Percentiles rank a stretch among this genome's conserved stretches.
Conservation (phyloP, 1,140 invertebrate species). For the Bathynomus jamesi region DNA sequence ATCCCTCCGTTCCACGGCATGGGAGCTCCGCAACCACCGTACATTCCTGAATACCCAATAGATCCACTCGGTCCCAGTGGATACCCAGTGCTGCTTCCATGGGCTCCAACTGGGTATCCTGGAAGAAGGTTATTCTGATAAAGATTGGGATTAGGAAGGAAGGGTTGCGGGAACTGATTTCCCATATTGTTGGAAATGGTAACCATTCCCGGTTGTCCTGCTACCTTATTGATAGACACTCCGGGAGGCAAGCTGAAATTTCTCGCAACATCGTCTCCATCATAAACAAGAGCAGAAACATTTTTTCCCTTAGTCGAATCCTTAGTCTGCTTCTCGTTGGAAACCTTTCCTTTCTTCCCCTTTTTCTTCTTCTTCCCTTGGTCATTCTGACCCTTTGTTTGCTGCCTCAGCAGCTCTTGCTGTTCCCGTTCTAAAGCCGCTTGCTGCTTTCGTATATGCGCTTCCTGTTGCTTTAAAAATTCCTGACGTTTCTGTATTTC, state of each 20-base stretch:
- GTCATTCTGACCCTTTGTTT: conserved; percentile 39
- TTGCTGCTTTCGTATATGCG: conserved; percentile 28
- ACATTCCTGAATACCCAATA: background rate
- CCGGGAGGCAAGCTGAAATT: conserved; percentile 29
- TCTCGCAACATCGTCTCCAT: conserved; percentile 30
- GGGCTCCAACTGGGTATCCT: conserved; percentile 9
- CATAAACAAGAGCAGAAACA: conserved; percentile 30
- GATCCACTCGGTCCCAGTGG: background rate
- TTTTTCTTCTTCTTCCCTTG: conserved; percentile 49
- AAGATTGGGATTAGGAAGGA: conserved; percentile 27
- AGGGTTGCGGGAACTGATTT: conserved; percentile 28
- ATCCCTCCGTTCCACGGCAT: background rate
- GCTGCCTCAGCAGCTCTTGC: conserved; percentile 38
- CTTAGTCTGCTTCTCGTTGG: background rate
- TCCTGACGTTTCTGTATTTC: conserved; percentile 33
- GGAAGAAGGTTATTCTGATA: conserved; percentile 19
- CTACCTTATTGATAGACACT: conserved; percentile 37
- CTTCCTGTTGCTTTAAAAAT: conserved; percentile 25
- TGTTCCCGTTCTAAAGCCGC: conserved; percentile 25
- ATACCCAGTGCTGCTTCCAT: background rate
- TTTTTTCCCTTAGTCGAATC: background rate
- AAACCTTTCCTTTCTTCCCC: background rate
- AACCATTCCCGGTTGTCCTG: conserved; percentile 36
- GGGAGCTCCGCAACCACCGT: background rate
- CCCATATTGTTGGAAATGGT: conserved; percentile 36